Conservation (phyloP, 2,888 invertebrate genomes). For the Heteromyza rotundicornis region DNA sequence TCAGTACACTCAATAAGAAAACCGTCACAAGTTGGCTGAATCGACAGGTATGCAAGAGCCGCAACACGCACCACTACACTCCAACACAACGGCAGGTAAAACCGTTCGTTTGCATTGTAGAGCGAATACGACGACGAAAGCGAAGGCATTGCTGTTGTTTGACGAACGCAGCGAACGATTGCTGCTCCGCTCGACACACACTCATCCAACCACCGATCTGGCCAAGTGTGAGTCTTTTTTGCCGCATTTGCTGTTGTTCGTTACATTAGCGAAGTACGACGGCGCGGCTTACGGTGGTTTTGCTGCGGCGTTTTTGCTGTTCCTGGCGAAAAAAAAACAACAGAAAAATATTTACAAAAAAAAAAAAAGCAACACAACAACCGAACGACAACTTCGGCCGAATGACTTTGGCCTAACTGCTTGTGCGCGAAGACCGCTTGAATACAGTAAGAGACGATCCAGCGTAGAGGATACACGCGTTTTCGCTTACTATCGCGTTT, state of each 20-base stretch:
- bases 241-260: slow-evolving; percentile 24
- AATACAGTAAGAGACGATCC: slow-evolving; percentile 64
- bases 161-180: not conserved
- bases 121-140: slow-evolving; percentile 31
- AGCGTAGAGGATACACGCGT: slow-evolving; percentile 62
- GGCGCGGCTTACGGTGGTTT: slow-evolving; percentile 49
- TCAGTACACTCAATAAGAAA: slow-evolving; percentile 24
- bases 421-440: slow-evolving; percentile 55
- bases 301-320: slow-evolving; percentile 28
- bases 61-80: slow-evolving; percentile 17
- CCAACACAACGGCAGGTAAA: slow-evolving; percentile 33
- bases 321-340: slow-evolving; percentile 4
- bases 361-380: too few species aligned
- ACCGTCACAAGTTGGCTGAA: too few species aligned
- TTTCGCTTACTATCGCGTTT: slow-evolving; percentile 42
- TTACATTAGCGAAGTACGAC: slow-evolving; percentile 30
- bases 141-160: slow-evolving; percentile 32
- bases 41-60: slow-evolving; percentile 7
- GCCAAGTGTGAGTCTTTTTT: too few species aligned
- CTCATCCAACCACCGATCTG: not conserved
- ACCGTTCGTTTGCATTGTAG: slow-evolving; percentile 37
- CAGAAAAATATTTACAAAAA: too few species aligned
- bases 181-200: not conserved
- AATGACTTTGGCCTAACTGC: slow-evolving; percentile 57
- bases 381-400: slow-evolving; percentile 30